phyloP scores from a whole-genome alignment of 2,113 vertebrate genomes.

The Nycticorax nycticorax region DNA sequence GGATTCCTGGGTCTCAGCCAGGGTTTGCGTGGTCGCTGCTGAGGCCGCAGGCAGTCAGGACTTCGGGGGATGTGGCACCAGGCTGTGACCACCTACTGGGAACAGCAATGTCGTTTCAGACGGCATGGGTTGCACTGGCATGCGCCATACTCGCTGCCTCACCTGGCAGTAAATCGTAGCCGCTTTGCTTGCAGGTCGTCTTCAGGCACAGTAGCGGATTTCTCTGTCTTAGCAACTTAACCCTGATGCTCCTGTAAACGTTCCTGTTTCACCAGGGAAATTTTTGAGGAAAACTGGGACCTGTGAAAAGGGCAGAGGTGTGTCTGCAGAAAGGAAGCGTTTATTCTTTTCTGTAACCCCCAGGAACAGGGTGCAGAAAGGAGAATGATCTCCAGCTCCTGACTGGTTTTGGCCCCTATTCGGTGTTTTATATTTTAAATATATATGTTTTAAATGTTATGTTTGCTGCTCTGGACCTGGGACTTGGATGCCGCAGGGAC shows the following conservation, averaged over 20 bases:
- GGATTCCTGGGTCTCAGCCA: neutral
- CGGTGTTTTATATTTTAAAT: neutral
- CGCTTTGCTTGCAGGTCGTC: neutral
- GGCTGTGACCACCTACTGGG: neutral
- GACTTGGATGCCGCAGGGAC: neutral
- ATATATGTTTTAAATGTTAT: too few species aligned
- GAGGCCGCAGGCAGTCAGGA: neutral
- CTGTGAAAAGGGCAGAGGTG: neutral
- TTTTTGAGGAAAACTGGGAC: neutral
- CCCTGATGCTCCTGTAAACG: neutral
- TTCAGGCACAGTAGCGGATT: neutral
- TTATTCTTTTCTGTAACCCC: neutral
- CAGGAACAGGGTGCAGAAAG: neutral
- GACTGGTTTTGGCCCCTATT: neutral
- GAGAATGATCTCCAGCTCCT: neutral
- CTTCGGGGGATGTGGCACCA: neutral
- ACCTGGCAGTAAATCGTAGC: neutral
- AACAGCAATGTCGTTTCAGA: fast-evolving
- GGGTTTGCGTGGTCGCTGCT: neutral
- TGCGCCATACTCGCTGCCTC: fast-evolving
- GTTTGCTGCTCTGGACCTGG: neutral
- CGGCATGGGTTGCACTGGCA: fast-evolving
- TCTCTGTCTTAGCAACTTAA: neutral
- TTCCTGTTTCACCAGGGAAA: neutral
- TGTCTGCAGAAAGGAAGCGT: neutral